Evolutionary conservation across 2,797 vertebrate genomes (phyloP).

Genomic region (Lateolabrax maculatus): DNA sequence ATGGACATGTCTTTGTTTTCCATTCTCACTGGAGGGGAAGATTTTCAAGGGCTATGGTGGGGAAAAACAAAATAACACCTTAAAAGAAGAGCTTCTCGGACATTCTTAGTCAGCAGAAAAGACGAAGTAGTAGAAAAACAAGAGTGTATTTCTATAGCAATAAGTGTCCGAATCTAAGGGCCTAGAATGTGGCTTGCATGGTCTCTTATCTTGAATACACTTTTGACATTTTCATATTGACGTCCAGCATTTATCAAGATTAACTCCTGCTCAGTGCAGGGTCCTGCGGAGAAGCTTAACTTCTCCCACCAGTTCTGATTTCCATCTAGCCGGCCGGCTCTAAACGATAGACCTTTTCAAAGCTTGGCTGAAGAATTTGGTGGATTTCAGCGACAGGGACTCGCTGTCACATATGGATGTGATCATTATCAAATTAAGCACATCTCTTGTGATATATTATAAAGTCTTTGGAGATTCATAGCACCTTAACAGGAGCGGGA

Average conservation of each 20-base stretch:
- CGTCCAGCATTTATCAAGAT: constrained; percentile 71
- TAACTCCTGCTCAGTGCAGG: constrained; percentile 35
- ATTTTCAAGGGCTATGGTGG: constrained; percentile 57
- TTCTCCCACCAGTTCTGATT: constrained; percentile 41
- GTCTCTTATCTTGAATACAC: constrained; percentile 61
- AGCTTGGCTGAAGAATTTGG: constrained; percentile 34
- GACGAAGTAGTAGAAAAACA: constrained; percentile 1
- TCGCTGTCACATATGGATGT: constrained; percentile 60
- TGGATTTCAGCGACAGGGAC: constrained; percentile 7
- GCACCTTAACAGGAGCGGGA: constrained; percentile 47
- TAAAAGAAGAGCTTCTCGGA: constrained; percentile 31
- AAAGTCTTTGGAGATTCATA: constrained; percentile 71
- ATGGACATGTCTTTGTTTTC: constrained; percentile 69
- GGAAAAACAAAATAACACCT: constrained; percentile 29
- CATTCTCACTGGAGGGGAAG: constrained; percentile 50
- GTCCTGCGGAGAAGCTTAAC: constrained; percentile 65
- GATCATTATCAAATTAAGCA: constrained; percentile 77
- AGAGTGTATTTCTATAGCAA: constrained; percentile 21
- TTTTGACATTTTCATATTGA: constrained; percentile 72
- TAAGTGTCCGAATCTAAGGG: constrained; percentile 25
- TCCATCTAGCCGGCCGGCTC: constrained; percentile 39
- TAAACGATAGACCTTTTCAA: constrained; percentile 50
- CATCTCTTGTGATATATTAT: constrained; percentile 72
- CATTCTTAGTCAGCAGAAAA: constrained; percentile 27
- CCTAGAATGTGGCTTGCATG: constrained; percentile 17